phyloP scores from a whole-genome alignment of 2,888 invertebrate species.

The Teleiodes luculella region DNA sequence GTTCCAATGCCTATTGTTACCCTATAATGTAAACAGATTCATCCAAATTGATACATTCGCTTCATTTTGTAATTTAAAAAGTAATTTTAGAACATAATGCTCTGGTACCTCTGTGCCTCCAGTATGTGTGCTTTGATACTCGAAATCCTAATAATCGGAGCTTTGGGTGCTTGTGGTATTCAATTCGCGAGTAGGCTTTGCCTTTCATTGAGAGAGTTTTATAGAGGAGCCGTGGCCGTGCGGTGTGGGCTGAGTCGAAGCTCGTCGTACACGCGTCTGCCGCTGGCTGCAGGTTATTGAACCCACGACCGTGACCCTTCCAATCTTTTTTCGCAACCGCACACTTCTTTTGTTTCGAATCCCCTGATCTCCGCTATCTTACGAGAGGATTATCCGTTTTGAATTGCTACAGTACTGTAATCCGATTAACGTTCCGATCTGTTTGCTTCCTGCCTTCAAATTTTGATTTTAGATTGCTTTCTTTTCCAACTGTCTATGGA shows the following conservation, averaged over 20 bases:
- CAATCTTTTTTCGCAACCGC: slow-evolving; percentile 31
- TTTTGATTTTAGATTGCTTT: slow-evolving; percentile 1
- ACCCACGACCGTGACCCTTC: slow-evolving; percentile 68
- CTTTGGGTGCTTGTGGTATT: slow-evolving; percentile 21
- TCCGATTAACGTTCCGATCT: slow-evolving; percentile 15
- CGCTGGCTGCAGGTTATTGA: slow-evolving; percentile 50
- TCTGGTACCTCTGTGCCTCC: slow-evolving; percentile 19
- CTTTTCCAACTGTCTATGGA: too few species aligned
- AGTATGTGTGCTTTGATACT: slow-evolving; percentile 20
- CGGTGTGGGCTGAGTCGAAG: too few species aligned
- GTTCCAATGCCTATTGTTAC: too few species aligned
- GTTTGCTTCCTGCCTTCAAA: neutral
- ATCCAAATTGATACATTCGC: too few species aligned
- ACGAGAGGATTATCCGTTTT: slow-evolving; percentile 19
- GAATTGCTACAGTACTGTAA: slow-evolving; percentile 22
- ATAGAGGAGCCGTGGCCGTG: neutral
- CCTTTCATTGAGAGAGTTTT: slow-evolving; percentile 42
- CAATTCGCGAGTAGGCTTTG: slow-evolving; percentile 28
- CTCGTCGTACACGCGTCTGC: slow-evolving; percentile 25
- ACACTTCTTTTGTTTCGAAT: slow-evolving; percentile 35
- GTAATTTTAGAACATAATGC: slow-evolving; percentile 14
- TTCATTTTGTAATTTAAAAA: too few species aligned
- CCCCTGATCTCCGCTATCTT: slow-evolving; percentile 14
- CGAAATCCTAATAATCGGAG: slow-evolving; percentile 25
- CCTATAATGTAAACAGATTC: too few species aligned